Evolutionary conservation across 1,140 invertebrate species (phyloP).

Genomic region (Drosophila virilis): DNA sequence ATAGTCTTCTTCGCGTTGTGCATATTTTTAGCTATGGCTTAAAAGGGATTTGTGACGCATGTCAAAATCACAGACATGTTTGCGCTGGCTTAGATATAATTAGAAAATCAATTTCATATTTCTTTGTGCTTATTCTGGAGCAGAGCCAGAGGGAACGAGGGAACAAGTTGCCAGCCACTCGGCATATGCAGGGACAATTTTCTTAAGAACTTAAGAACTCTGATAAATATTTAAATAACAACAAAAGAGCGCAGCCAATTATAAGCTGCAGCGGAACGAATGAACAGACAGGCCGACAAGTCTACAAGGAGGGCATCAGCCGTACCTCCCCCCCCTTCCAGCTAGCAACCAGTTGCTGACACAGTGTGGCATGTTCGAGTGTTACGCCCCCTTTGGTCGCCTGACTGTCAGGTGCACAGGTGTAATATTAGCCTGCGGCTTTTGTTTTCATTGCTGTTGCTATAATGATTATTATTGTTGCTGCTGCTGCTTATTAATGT

Average conservation of each 20-base stretch:
- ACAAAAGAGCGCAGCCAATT: constrained; percentile 49
- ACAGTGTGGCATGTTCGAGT: background rate
- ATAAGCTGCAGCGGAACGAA: constrained; percentile 31
- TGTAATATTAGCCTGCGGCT: constrained; percentile 72
- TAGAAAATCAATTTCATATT: constrained; percentile 56
- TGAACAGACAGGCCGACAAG: background rate
- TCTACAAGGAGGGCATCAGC: background rate
- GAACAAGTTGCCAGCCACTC: background rate
- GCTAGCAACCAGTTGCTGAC: constrained; percentile 5
- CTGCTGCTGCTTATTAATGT: constrained; percentile 35
- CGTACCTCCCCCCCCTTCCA: background rate
- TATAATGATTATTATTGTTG: constrained; percentile 25
- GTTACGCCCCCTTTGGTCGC: constrained; percentile 10
- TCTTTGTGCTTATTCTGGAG: constrained; percentile 19
- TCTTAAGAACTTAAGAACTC: constrained; percentile 13
- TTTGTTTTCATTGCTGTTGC: constrained; percentile 60
- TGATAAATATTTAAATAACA: constrained; percentile 68
- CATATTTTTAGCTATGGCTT: background rate
- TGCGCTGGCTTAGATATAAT: constrained; percentile 42
- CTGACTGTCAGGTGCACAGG: constrained; percentile 45
- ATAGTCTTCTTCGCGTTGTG: no score
- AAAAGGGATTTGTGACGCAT: constrained; percentile 7
- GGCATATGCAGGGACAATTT: constrained; percentile 34
- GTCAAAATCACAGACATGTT: background rate
- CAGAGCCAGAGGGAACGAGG: background rate